phyloP scores from a whole-genome alignment of 2,888 invertebrate genomes.

The Agrochola lota region DNA sequence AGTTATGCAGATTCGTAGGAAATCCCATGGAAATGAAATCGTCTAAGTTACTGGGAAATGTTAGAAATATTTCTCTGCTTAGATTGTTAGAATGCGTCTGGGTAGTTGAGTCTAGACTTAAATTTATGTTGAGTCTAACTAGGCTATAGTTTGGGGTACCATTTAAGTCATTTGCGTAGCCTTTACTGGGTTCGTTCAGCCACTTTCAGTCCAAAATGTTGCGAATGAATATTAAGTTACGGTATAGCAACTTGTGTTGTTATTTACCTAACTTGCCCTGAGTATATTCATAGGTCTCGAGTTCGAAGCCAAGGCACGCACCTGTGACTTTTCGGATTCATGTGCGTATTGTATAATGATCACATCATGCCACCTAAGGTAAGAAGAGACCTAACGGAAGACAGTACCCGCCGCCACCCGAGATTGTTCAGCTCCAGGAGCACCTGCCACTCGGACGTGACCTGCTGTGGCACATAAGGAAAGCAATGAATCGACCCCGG shows the following conservation, averaged over 20 bases:
- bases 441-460: too few species aligned
- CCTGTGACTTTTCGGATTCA: too few species aligned
- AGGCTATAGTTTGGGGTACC: slow-evolving; percentile 24
- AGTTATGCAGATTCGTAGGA: slow-evolving; percentile 77
- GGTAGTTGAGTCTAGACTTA: slow-evolving; percentile 41
- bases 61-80: slow-evolving; percentile 66
- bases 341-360: too few species aligned
- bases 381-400: too few species aligned
- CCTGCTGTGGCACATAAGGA: too few species aligned
- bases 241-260: too few species aligned
- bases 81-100: slow-evolving; percentile 54
- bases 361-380: too few species aligned
- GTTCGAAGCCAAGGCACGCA: too few species aligned
- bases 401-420: too few species aligned
- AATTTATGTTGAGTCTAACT: slow-evolving; percentile 41
- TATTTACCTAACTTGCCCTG: too few species aligned
- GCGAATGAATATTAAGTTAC: neutral
- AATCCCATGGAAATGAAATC: slow-evolving; percentile 76
- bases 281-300: neutral
- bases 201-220: slow-evolving; percentile 5
- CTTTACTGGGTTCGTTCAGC: neutral
- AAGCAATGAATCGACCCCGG: too few species aligned
- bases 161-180: slow-evolving; percentile 15
- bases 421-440: too few species aligned
- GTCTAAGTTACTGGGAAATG: slow-evolving; percentile 68